A percentile compares a stretch with the other conserved stretches of the same genome.
These are phyloP conservation scores for Lucilia sericata DNA, from an alignment of 1,140 invertebrate species.

Conservation along the genomic window DNA sequence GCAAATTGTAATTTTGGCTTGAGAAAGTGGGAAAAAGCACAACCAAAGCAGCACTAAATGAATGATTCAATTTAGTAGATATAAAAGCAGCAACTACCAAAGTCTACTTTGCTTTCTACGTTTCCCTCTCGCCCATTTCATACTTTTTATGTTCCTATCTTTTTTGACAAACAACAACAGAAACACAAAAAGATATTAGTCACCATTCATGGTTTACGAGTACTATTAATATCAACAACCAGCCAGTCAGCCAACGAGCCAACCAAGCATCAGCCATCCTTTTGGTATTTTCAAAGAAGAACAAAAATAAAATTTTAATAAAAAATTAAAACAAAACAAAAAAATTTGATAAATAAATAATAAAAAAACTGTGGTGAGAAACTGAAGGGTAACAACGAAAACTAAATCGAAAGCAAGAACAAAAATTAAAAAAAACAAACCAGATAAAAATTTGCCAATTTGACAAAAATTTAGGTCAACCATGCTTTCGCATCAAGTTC, in stretches of 20 bases:
- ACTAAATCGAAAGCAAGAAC: background rate
- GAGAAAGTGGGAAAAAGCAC: background rate
- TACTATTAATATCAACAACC: slow-evolving; percentile 5
- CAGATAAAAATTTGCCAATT: slow-evolving; percentile 24
- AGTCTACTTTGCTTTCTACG: background rate
- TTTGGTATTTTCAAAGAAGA: slow-evolving; percentile 9
- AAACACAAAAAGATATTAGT: slow-evolving; percentile 36
- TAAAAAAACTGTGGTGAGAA: slow-evolving; percentile 34
- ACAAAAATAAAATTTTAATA: slow-evolving; percentile 11
- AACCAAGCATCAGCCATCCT: slow-evolving; percentile 13
- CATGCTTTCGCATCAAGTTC: slow-evolving; percentile 28
- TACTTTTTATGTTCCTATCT: background rate
- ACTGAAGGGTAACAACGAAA: background rate
- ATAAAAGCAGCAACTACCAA: slow-evolving; percentile 11
- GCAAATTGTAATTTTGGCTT: slow-evolving; percentile 29
- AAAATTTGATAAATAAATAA: slow-evolving; percentile 27
- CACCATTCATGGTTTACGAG: slow-evolving; percentile 31
- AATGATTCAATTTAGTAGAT: slow-evolving; percentile 43
- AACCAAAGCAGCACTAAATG: background rate
- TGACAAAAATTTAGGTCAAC: slow-evolving; percentile 34
- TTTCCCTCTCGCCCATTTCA: background rate
- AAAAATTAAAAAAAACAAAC: background rate
- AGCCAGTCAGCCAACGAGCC: background rate
- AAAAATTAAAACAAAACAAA: background rate
- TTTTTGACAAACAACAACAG: slow-evolving; percentile 21